These are phyloP conservation scores for Crossaster papposus DNA, from an alignment of 53 echinoderm and acorn worm species.

Conservation along the genomic window DNA sequence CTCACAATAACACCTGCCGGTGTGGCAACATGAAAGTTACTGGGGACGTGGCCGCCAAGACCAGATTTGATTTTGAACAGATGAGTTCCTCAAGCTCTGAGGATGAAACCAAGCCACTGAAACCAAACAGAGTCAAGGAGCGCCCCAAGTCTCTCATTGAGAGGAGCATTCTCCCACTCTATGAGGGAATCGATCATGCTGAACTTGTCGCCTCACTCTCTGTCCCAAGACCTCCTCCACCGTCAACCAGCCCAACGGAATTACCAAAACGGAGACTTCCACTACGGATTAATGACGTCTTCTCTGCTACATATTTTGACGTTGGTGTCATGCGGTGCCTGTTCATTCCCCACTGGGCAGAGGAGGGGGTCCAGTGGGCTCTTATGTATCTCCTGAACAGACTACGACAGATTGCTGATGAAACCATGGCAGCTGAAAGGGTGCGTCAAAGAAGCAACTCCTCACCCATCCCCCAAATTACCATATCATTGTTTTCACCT, in stretches of 20 bases:
- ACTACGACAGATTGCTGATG: slow-evolving; percentile 85
- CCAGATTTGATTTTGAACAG: slow-evolving; percentile 54
- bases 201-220: slow-evolving; percentile 56
- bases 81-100: slow-evolving; percentile 55
- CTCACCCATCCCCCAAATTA: slow-evolving; percentile 94
- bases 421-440: slow-evolving; percentile 82
- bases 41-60: slow-evolving; percentile 54
- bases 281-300: slow-evolving; percentile 81
- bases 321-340: slow-evolving; percentile 98
- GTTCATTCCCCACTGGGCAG: slow-evolving; percentile 95
- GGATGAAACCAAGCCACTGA: slow-evolving; percentile 56
- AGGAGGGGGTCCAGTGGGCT: slow-evolving; percentile 97
- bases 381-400: slow-evolving; percentile 86
- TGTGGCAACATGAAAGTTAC: slow-evolving; percentile 89
- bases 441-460: slow-evolving; percentile 96
- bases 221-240: slow-evolving; percentile 50
- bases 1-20: slow-evolving; percentile 71
- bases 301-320: slow-evolving; percentile 95
- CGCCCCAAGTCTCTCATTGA: slow-evolving; percentile 60
- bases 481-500: slow-evolving; percentile 88
- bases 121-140: slow-evolving; percentile 46
- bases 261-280: slow-evolving; percentile 64
- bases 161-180: slow-evolving; percentile 44
- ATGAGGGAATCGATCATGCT: slow-evolving; percentile 53
- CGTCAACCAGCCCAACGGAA: slow-evolving; percentile 46